These are phyloP conservation scores for Ameiurus melas DNA, from an alignment of 2,113 vertebrate species.

Conservation along the genomic window DNA sequence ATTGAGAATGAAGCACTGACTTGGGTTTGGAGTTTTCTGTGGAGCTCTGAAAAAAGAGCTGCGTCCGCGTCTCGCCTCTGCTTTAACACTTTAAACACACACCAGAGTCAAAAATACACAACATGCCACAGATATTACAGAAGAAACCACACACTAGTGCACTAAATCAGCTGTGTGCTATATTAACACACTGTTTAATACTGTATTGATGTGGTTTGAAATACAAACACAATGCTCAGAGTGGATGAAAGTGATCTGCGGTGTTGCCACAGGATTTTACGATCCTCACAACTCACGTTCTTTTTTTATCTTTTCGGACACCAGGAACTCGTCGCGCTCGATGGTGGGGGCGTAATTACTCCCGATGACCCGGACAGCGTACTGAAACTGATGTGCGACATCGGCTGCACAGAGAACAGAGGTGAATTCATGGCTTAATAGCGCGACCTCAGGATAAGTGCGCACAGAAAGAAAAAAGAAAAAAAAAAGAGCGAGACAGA, in stretches of 20 bases:
- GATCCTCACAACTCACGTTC: conserved; percentile 79
- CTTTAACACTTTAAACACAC: conserved; percentile 78
- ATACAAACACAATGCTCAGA: background rate
- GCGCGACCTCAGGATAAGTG: background rate
- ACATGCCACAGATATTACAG: background rate
- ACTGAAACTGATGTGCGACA: conserved; percentile 96
- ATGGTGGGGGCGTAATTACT: conserved; percentile 98
- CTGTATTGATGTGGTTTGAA: background rate
- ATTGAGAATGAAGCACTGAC: conserved; percentile 61
- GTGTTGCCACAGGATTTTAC: background rate
- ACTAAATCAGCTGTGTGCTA: background rate
- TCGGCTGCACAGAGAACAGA: conserved; percentile 78
- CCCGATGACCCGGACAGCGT: conserved; percentile 95
- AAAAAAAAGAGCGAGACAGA: background rate
- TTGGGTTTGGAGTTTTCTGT: conserved; percentile 94
- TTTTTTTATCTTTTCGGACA: conserved; percentile 98
- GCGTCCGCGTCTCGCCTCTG: conserved; percentile 91
- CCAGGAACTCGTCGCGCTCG: conserved; percentile 95
- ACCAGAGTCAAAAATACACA: background rate
- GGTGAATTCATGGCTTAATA: background rate
- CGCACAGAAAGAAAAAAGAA: background rate
- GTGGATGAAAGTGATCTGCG: background rate
- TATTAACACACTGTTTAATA: background rate
- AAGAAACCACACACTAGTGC: background rate
- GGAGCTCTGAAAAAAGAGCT: conserved; percentile 91